Evolutionary conservation across 1,140 invertebrate species (phyloP), one percentile per base, ranked within the genome.

Genomic region (Bradynema listronoti): DNA sequence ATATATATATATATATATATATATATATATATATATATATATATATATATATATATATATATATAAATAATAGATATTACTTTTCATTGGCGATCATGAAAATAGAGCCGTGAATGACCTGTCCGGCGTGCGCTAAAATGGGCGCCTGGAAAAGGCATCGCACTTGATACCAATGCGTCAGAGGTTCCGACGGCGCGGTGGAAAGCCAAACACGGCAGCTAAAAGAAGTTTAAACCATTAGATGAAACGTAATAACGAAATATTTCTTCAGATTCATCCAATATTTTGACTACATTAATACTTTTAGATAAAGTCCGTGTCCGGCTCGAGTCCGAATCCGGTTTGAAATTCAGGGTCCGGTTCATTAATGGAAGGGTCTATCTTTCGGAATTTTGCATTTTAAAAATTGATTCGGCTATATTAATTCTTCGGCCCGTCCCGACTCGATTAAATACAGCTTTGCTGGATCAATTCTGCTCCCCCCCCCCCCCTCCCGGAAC

Each of bases 91-190:
- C 91, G 68, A 88, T 82, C 63, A 98, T 83, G 50, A 89, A 80
- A 19, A 95, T 89, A 74, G 86, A 84, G 5, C 93, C 94, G 11
- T 86, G 87, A 27, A 97, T 79, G 3, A 87, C 83, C 80, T 98
- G 91, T 1, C 92, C 92, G 79, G 89, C 88, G 82, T 93, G 92
- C 32, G 89, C 89, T 75, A 97, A 88, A 30, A 98, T 84, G 4
- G 94, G 94, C 63, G 87, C 87, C 75, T 93, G 88, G 29, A 99
- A 78, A 30, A 98, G 82, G 80, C 93, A 98, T 42, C 94, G 84
- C 7, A 99, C 93, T 85, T 99, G 93, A 81, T 99, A 99, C 94
- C 94, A 98, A 81, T 98, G 94, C 32, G 94, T 98, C 1, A 98
- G 81, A n/a, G 93, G 90, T 78, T 97, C 91, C 16, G 91, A 96